Percentiles rank a stretch among this genome's conserved stretches.
These are phyloP conservation scores for Ginglymostoma cirratum DNA, from an alignment of 2,113 vertebrate species.

Conservation along the genomic window DNA sequence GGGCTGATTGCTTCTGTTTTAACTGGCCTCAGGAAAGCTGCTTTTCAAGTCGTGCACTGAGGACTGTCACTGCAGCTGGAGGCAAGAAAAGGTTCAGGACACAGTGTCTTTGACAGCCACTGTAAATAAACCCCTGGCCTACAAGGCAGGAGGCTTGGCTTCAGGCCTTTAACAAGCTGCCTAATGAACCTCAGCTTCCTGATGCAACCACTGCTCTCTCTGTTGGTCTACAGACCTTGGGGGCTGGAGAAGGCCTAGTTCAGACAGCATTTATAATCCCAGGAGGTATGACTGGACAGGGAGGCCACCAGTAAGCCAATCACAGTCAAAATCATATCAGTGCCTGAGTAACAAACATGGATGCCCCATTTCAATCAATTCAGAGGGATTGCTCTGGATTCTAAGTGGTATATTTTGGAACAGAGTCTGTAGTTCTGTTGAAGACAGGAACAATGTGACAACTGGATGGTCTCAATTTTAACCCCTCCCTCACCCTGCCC, in stretches of 20 bases:
- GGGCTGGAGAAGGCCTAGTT: not conserved
- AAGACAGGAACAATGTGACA: not conserved
- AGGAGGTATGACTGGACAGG: not conserved
- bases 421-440: not conserved
- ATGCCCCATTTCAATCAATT: not conserved
- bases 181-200: too few relatives aligned
- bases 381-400: not conserved
- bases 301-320: not conserved
- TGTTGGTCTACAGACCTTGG: not conserved
- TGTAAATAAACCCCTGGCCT: too few relatives aligned
- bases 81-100: too few relatives aligned
- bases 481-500: not conserved
- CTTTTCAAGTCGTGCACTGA: not conserved
- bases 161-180: too few relatives aligned
- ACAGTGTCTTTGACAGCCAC: too few relatives aligned
- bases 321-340: not conserved
- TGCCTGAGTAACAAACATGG: not conserved
- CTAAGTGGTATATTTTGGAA: not conserved
- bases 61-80: not conserved
- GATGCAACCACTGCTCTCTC: not conserved
- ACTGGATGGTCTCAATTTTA: not conserved
- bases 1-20: not conserved
- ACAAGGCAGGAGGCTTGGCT: not conserved
- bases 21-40: not conserved
- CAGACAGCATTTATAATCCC: not conserved